Conservation (phyloP, 2,888 invertebrate genomes). For the Geophilus truncorum region DNA sequence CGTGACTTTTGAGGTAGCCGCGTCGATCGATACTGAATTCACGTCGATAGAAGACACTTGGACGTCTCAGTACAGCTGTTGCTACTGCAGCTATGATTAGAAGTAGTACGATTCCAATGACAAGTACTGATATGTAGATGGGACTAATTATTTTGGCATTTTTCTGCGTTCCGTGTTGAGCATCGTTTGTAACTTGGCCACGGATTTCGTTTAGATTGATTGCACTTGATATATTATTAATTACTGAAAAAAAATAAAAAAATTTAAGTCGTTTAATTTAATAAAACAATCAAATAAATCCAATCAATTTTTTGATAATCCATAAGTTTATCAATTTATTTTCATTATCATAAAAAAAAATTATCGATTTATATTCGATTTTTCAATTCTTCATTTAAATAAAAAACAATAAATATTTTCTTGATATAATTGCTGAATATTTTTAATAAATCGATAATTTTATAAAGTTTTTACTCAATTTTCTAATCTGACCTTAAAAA, state of each 20-base stretch:
- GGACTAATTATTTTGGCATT: conserved; percentile 43
- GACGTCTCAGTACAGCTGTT: conserved; percentile 45
- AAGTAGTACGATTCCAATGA: conserved; percentile 47
- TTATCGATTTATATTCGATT: too few relatives aligned
- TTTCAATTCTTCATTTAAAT: too few relatives aligned
- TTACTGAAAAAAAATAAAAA: neutral
- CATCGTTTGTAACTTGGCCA: neutral
- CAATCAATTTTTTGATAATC: too few relatives aligned
- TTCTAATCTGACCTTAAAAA: too few relatives aligned
- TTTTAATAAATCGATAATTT: too few relatives aligned
- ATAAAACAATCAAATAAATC: too few relatives aligned
- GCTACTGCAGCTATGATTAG: conserved; percentile 47
- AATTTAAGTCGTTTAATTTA: too few relatives aligned
- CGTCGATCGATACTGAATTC: conserved; percentile 38
- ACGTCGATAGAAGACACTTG: conserved; percentile 40
- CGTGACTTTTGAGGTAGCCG: conserved; percentile 36
- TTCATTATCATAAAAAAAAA: too few relatives aligned
- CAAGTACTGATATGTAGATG: conserved; percentile 48
- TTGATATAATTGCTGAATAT: too few relatives aligned
- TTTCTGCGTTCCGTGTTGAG: neutral
- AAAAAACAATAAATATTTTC: too few relatives aligned
- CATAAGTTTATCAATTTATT: too few relatives aligned
- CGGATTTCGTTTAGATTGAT: neutral
- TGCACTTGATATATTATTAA: neutral
- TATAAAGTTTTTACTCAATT: too few relatives aligned